These are phyloP conservation scores for Stigmatopora nigra DNA, from an alignment of 2,113 vertebrate species.

Conservation along the genomic window DNA sequence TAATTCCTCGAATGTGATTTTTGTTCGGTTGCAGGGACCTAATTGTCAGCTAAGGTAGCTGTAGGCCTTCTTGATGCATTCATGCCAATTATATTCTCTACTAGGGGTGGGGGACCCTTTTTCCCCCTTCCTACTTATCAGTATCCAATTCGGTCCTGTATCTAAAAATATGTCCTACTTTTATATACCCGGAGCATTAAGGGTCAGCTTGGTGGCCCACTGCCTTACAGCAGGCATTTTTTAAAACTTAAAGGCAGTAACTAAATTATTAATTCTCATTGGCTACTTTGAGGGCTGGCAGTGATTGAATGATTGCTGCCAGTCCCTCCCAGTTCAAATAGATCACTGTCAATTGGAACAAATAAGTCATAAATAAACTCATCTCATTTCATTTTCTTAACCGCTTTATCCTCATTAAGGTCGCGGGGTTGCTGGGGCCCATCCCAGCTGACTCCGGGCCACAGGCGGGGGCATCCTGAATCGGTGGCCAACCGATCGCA, in stretches of 20 bases:
- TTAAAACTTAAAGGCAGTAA: not conserved
- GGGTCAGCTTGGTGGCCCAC: not conserved
- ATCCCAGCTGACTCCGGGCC: too few relatives aligned
- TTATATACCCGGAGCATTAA: not conserved
- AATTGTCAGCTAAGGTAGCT: not conserved
- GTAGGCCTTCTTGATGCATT: not conserved
- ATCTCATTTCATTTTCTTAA: too few relatives aligned
- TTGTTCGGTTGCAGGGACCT: not conserved
- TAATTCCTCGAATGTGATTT: not conserved
- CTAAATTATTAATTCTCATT: too few relatives aligned
- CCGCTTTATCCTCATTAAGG: too few relatives aligned
- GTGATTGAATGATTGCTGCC: too few relatives aligned
- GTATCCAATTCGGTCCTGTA: not conserved
- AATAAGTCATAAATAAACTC: too few relatives aligned
- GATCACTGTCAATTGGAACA: too few relatives aligned
- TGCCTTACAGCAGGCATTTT: not conserved
- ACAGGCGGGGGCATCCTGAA: too few relatives aligned
- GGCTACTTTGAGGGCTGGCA: too few relatives aligned
- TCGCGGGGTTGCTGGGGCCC: too few relatives aligned
- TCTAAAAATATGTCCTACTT: not conserved
- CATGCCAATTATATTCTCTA: not conserved
- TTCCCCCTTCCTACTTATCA: not conserved
- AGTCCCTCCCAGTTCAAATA: too few relatives aligned
- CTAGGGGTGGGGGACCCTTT: not conserved
- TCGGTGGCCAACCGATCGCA: too few relatives aligned